Evolutionary conservation across 2,888 invertebrate genomes (phyloP).

Genomic region (Chrysodeixis includens): DNA sequence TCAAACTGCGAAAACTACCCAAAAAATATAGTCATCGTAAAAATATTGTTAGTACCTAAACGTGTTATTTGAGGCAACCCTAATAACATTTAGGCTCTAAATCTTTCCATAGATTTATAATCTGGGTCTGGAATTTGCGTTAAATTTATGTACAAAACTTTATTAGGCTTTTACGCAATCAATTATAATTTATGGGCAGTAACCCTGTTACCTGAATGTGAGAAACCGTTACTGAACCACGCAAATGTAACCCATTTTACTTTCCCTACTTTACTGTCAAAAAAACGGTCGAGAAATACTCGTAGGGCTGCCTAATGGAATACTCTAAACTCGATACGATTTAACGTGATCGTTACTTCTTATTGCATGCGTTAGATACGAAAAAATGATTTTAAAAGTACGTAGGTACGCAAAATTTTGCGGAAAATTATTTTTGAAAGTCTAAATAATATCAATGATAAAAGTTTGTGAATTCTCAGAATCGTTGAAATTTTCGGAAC

Average conservation of each 20-base stretch:
- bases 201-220: slow-evolving; percentile 6
- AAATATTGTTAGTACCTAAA: slow-evolving; percentile 30
- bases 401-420: neutral
- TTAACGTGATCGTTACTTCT: slow-evolving; percentile 11
- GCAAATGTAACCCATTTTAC: slow-evolving; percentile 2
- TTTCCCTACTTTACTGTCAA: neutral
- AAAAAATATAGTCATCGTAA: slow-evolving; percentile 42
- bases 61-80: slow-evolving; percentile 17
- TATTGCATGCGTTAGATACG: neutral
- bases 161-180: slow-evolving; percentile 32
- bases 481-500: slow-evolving; percentile 57
- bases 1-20: slow-evolving; percentile 26
- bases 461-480: slow-evolving; percentile 43
- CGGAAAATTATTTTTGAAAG: neutral
- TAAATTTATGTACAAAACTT: slow-evolving; percentile 35
- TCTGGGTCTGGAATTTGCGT: slow-evolving; percentile 28
- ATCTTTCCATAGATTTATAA: slow-evolving; percentile 45
- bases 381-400: neutral
- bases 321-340: slow-evolving; percentile 3
- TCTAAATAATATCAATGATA: slow-evolving; percentile 8
- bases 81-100: slow-evolving; percentile 28
- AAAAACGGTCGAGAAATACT: neutral
- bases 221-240: neutral
- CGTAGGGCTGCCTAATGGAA: neutral
- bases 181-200: slow-evolving; percentile 35